Conservation (phyloP, 1,140 invertebrate species). For the Tenebrio molitor region DNA sequence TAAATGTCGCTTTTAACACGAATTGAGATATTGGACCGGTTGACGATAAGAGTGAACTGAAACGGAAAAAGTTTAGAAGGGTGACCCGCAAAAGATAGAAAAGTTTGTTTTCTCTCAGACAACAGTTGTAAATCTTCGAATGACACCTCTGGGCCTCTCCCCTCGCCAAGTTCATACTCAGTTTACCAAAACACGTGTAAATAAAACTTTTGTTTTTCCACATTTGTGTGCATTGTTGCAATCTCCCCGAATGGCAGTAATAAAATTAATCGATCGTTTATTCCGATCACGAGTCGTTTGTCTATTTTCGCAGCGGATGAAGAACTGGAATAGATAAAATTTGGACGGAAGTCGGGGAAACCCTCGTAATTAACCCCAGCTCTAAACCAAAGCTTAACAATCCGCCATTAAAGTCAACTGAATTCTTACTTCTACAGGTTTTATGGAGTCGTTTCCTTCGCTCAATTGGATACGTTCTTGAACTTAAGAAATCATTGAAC, state of each 20-base stretch:
- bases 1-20: slow-evolving; percentile 50
- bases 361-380: slow-evolving; percentile 52
- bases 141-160: slow-evolving; percentile 50
- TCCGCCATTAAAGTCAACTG: slow-evolving; percentile 54
- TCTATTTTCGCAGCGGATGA: slow-evolving; percentile 36
- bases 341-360: slow-evolving; percentile 40
- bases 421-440: slow-evolving; percentile 51
- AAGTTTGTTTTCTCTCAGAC: slow-evolving; percentile 50
- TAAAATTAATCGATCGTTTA: slow-evolving; percentile 18
- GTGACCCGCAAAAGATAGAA: slow-evolving; percentile 50
- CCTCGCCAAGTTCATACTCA: slow-evolving; percentile 45
- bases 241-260: neutral
- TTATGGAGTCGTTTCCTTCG: slow-evolving; percentile 49
- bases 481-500: slow-evolving; percentile 35
- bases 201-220: slow-evolving; percentile 35
- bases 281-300: slow-evolving; percentile 35
- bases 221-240: slow-evolving; percentile 3
- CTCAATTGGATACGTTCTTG: slow-evolving; percentile 45
- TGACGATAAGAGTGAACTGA: slow-evolving; percentile 53
- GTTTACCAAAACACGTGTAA: slow-evolving; percentile 50
- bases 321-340: slow-evolving; percentile 44
- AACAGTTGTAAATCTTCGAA: slow-evolving; percentile 54
- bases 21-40: slow-evolving; percentile 48
- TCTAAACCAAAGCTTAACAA: slow-evolving; percentile 56
- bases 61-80: slow-evolving; percentile 53